Base-by-base conservation (phyloP, 2,797 vertebrate genomes). In the Anguilla obscura region DNA sequence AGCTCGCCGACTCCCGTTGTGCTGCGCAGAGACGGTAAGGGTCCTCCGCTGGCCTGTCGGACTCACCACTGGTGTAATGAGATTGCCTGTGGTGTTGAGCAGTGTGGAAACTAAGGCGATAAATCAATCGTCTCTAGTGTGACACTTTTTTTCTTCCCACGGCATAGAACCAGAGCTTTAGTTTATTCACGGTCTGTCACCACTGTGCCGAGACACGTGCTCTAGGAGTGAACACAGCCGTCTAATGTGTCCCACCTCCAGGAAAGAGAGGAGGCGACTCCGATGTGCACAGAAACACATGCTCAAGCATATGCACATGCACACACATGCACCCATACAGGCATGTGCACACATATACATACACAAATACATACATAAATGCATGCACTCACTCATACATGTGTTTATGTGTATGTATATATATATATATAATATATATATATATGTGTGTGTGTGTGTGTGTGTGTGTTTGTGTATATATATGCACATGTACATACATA, bases 1-100 rank as follows among this genome's bases (percentile, higher is more conserved):
- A 98, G 98, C 80, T 98, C 98, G 0, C 97, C 97, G 5, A 98
- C 98, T 0, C 97, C 98, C 0, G 96, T 99, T 87, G 96, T 98
- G 50, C 94, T 99, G 86, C 95, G 97, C 54, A 95, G 95, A 0
- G 98, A 99, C 0, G 97, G 97, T 98, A 93, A 95, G 97, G 76
- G 48, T 40, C 45, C 86, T 88, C 66, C 12, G n/a, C 82, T 86
- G 36, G 40, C 88, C 87, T 87, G 88, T n/a, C 80, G 87, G 85
- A 84, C 86, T 88, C 86, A 56, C 88, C 89, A 69, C 80, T 10
- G 48, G 60, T 89, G 66, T 88, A 48, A 82, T 90, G 88, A 92
- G 89, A 56, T 88, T 88, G 90, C 79, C 12, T 80, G 0, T 9
- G 14, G 82, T 83, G 91, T 89, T 7, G 21, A 45, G 14, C 85